Percentiles rank a stretch among this genome's conserved stretches.
These are phyloP conservation scores for Salminus brasiliensis DNA, from an alignment of 2,113 vertebrate species.

Conservation along the genomic window DNA sequence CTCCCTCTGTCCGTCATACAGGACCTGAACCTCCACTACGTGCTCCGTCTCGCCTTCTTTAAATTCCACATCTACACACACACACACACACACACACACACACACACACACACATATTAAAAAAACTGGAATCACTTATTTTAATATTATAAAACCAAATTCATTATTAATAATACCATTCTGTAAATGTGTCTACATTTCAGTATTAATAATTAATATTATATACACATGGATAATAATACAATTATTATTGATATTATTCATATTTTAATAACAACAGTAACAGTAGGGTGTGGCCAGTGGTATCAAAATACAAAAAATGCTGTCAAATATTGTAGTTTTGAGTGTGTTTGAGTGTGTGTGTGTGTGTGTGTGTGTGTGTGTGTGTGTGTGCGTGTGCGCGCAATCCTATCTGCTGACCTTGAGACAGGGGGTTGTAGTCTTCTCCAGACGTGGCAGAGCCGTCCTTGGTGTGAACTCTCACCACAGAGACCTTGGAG, in stretches of 20 bases:
- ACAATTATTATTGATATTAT: no score
- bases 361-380: not conserved
- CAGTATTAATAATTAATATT: no score
- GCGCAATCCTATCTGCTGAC: constrained; percentile 59
- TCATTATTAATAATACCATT: no score
- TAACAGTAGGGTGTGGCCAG: no score
- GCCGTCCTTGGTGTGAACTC: constrained; percentile 86
- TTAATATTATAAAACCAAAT: no score
- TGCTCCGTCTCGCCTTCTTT: constrained; percentile 81
- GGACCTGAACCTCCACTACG: constrained; percentile 81
- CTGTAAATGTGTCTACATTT: no score
- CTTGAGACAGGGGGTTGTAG: constrained; percentile 85
- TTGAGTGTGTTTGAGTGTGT: no score
- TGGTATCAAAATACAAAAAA: no score
- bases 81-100: constrained; percentile 1
- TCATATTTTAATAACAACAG: no score
- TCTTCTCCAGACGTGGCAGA: constrained; percentile 86
- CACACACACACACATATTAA: not conserved
- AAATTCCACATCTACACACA: constrained; percentile 70
- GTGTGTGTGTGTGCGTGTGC: not conserved
- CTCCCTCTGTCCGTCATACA: constrained; percentile 83
- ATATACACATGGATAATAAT: no score
- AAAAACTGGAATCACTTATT: not conserved
- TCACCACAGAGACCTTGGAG: constrained; percentile 83
- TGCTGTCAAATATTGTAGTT: no score